A percentile compares a stretch with the other conserved stretches of the same genome.
phyloP scores from a whole-genome alignment of 2,113 vertebrate species.

The Chascanopsetta lugubris region DNA sequence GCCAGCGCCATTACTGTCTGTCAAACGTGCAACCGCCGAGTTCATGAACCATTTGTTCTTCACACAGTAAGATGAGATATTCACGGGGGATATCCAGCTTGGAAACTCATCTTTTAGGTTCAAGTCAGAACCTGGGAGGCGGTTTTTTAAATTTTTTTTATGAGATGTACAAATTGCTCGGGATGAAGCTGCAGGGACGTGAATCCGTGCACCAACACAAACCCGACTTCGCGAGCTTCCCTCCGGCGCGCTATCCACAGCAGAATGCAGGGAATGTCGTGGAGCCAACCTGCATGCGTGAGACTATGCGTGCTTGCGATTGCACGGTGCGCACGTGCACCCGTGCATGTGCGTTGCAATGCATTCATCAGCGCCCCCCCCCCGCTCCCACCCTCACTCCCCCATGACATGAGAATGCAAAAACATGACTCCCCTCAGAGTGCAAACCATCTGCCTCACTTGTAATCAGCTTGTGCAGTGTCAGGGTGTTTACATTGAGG shows the following conservation, averaged over 20 bases:
- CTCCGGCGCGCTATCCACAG: constrained; percentile 17
- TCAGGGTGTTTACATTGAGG: constrained; percentile 75
- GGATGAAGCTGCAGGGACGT: background rate
- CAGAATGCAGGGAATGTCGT: background rate
- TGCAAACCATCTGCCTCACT: constrained; percentile 71
- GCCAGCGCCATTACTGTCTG: constrained; percentile 20
- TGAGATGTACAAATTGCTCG: constrained; percentile 13
- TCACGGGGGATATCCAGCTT: background rate
- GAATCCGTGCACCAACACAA: constrained; percentile 15
- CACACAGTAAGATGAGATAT: constrained; percentile 14
- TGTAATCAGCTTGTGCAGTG: constrained; percentile 68
- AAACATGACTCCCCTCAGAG: constrained; percentile 68
- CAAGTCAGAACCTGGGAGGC: background rate
- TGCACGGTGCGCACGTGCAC: background rate
- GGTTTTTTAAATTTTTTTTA: too few relatives aligned
- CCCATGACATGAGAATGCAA: constrained; percentile 70
- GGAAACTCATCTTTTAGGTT: background rate
- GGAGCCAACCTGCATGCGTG: background rate
- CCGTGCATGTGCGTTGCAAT: constrained; percentile 2
- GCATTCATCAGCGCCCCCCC: constrained; percentile 59
- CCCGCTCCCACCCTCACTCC: too few relatives aligned
- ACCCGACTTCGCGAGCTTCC: background rate
- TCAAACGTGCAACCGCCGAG: constrained; percentile 28
- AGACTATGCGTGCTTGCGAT: background rate
- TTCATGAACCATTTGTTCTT: constrained; percentile 30